A percentile compares a stretch with the other conserved stretches of the same genome.
Evolutionary conservation across 2,888 invertebrate species (phyloP).

Genomic region (Drosophila setosimentum): DNA sequence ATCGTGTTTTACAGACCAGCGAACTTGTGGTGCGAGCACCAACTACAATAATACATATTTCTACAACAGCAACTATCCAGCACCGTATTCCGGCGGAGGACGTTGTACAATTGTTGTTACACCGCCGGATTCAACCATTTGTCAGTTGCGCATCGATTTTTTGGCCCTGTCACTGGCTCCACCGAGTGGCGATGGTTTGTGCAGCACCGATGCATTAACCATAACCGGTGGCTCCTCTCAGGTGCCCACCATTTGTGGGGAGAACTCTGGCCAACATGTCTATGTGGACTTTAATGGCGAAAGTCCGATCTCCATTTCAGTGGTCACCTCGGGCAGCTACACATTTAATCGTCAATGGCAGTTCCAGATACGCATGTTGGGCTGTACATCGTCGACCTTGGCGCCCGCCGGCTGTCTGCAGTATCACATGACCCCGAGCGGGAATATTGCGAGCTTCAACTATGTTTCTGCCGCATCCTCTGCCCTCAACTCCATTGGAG

Average conservation of each 20-base stretch:
- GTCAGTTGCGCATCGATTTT: slow-evolving; percentile 92
- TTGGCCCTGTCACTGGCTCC: slow-evolving; percentile 90
- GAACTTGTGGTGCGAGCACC: slow-evolving; percentile 90
- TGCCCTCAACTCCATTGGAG: slow-evolving; percentile 86
- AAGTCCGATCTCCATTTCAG: slow-evolving; percentile 88
- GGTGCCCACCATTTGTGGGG: slow-evolving; percentile 91
- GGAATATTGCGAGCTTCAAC: slow-evolving; percentile 91
- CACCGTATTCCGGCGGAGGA: slow-evolving; percentile 89
- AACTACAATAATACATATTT: slow-evolving; percentile 94
- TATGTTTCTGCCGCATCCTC: slow-evolving; percentile 89
- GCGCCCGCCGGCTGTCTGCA: slow-evolving; percentile 93
- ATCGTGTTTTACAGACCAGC: slow-evolving; percentile 87
- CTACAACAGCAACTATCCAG: slow-evolving; percentile 91
- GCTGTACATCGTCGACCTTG: slow-evolving; percentile 89
- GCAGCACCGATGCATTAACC: slow-evolving; percentile 89
- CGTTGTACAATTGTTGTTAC: slow-evolving; percentile 90
- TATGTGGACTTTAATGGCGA: slow-evolving; percentile 91
- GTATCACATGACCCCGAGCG: slow-evolving; percentile 88
- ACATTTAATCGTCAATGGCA: slow-evolving; percentile 90
- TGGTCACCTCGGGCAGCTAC: slow-evolving; percentile 88
- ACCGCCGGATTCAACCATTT: slow-evolving; percentile 87
- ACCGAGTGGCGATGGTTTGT: slow-evolving; percentile 90
- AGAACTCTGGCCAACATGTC: slow-evolving; percentile 92
- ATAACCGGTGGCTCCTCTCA: slow-evolving; percentile 89
- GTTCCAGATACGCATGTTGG: slow-evolving; percentile 90